A percentile compares a stretch with the other conserved stretches of the same genome.
phyloP scores from a whole-genome alignment of 2,888 invertebrate genomes.

The Meiosimyza platycephala region DNA sequence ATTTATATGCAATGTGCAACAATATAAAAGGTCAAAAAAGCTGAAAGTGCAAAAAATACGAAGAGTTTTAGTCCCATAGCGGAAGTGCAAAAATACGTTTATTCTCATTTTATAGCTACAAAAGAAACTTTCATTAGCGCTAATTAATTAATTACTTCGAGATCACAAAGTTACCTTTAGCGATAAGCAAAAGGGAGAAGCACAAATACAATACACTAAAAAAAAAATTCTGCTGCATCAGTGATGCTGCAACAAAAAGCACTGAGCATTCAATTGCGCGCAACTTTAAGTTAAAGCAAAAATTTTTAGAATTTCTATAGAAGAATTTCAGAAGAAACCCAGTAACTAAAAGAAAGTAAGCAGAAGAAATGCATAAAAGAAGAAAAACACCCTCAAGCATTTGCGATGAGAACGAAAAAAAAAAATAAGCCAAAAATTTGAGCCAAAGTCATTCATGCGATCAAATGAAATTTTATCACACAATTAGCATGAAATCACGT shows the following conservation, averaged over 20 bases:
- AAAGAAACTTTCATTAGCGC: conserved; percentile 56
- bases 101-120: neutral
- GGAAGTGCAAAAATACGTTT: neutral
- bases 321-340: neutral
- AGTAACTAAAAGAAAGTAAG: neutral
- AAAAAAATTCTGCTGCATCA: neutral
- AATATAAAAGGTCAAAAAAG: no score
- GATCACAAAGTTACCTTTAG: neutral
- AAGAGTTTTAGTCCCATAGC: neutral
- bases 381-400: conserved; percentile 6
- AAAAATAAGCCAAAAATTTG: neutral
- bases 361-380: neutral
- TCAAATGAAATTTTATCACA: conserved; percentile 47
- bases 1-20: no score
- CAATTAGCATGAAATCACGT: conserved; percentile 61
- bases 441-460: conserved; percentile 16
- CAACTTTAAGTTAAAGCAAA: neutral
- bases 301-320: neutral
- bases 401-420: neutral
- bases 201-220: conserved; percentile 8
- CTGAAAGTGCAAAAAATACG: no score
- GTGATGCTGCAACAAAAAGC: neutral
- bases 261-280: no score
- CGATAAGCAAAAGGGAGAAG: conserved; percentile 33
- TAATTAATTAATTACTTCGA: conserved; percentile 56